phyloP scores from a whole-genome alignment of 2,888 invertebrate species.

The Allophyes oxyacanthae region DNA sequence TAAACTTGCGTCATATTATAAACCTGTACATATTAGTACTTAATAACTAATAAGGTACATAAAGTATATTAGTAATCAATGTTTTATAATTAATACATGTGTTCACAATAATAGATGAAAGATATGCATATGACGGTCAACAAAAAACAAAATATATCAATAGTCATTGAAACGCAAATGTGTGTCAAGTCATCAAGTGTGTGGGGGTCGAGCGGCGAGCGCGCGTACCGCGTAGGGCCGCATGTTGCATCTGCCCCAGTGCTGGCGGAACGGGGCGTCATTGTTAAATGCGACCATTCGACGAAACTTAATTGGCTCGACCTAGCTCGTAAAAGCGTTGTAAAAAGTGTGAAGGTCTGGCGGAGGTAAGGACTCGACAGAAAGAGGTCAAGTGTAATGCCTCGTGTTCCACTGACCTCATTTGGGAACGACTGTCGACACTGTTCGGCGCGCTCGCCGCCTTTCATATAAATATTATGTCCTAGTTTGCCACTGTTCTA shows the following conservation, averaged over 20 bases:
- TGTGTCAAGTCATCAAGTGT: slow-evolving; percentile 88
- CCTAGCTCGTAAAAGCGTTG: slow-evolving; percentile 88
- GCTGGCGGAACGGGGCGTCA: slow-evolving; percentile 72
- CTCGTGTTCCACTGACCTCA: slow-evolving; percentile 88
- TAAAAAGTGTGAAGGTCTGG: slow-evolving; percentile 89
- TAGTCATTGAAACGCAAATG: slow-evolving; percentile 82
- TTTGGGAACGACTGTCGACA: slow-evolving; percentile 71
- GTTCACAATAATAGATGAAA: slow-evolving; percentile 46
- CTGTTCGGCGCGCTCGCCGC: slow-evolving; percentile 73
- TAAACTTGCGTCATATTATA: slow-evolving; percentile 31
- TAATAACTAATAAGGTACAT: slow-evolving; percentile 10
- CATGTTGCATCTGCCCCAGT: slow-evolving; percentile 66
- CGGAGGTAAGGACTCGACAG: slow-evolving; percentile 87
- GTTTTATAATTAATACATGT: slow-evolving; percentile 29
- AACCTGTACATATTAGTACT: slow-evolving; percentile 25
- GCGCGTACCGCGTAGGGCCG: slow-evolving; percentile 53
- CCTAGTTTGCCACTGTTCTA: slow-evolving; percentile 77
- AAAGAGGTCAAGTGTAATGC: slow-evolving; percentile 89
- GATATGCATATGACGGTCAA: slow-evolving; percentile 62
- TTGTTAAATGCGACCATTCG: slow-evolving; percentile 74
- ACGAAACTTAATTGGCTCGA: slow-evolving; percentile 86
- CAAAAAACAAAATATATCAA: slow-evolving; percentile 72
- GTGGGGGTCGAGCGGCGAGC: slow-evolving; percentile 65
- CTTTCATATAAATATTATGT: slow-evolving; percentile 80
- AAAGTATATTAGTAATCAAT: slow-evolving; percentile 22